phyloP scores from a whole-genome alignment of 2,113 vertebrate species.

The Epinephelus cyanopodus region DNA sequence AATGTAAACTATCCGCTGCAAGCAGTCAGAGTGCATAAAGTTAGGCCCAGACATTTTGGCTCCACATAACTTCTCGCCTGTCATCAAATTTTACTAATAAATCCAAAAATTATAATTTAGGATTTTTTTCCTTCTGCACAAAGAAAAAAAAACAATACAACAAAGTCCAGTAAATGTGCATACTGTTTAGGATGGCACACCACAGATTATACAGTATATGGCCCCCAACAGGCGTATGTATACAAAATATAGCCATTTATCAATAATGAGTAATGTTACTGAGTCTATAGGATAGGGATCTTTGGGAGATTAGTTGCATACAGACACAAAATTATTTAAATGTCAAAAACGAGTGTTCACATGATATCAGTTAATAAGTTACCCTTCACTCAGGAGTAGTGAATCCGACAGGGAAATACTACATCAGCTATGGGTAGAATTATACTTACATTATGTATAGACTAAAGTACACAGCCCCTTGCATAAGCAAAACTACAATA shows the following conservation, averaged over 20 bases:
- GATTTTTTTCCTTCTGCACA: neutral
- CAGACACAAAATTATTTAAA: slow-evolving; percentile 56
- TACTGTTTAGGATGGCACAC: slow-evolving; percentile 58
- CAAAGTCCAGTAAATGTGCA: slow-evolving; percentile 50
- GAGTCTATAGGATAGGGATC: slow-evolving; percentile 49
- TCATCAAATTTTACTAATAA: slow-evolving; percentile 15
- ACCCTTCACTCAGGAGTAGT: slow-evolving; percentile 52
- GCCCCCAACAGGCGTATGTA: slow-evolving; percentile 41
- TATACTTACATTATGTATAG: slow-evolving; percentile 41
- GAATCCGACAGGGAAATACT: slow-evolving; percentile 48
- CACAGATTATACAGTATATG: slow-evolving; percentile 61
- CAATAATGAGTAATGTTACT: slow-evolving; percentile 45
- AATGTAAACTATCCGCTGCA: slow-evolving; percentile 32
- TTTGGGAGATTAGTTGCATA: slow-evolving; percentile 67
- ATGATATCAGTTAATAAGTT: slow-evolving; percentile 48
- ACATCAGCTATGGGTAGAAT: slow-evolving; percentile 53
- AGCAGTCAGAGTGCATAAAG: slow-evolving; percentile 29
- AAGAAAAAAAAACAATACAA: slow-evolving; percentile 49
- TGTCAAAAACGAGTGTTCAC: slow-evolving; percentile 37
- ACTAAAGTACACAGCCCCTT: slow-evolving; percentile 34
- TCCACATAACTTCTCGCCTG: neutral
- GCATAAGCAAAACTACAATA: slow-evolving; percentile 60
- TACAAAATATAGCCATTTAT: slow-evolving; percentile 60
- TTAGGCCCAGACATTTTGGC: slow-evolving; percentile 25
- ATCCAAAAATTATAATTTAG: neutral